Conservation (phyloP, 1,140 invertebrate genomes). For the Hydropsyche tenuis region DNA sequence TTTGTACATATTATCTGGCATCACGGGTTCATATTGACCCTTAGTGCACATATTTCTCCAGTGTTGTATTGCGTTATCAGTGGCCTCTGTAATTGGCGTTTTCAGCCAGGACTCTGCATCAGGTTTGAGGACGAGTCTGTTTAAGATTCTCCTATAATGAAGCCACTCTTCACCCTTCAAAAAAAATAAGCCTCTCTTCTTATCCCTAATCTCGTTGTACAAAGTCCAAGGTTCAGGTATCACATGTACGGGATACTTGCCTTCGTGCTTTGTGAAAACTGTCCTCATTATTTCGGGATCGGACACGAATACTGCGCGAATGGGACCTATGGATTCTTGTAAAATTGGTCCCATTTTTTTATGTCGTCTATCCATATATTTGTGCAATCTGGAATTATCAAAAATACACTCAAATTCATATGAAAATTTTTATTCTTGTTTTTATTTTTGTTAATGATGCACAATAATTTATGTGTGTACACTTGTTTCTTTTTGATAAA, state of each 20-base stretch:
- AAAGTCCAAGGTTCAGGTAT: conserved; percentile 82
- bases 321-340: conserved; percentile 71
- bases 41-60: conserved; percentile 57
- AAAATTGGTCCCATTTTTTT: conserved; percentile 77
- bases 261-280: conserved; percentile 76
- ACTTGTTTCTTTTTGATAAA: too few relatives aligned
- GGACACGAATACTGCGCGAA: conserved; percentile 74
- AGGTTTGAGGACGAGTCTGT: conserved; percentile 72
- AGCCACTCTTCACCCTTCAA: conserved; percentile 87
- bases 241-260: conserved; percentile 78
- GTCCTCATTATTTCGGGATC: conserved; percentile 72
- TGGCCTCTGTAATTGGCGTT: conserved; percentile 61
- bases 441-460: too few relatives aligned
- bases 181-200: conserved; percentile 82
- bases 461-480: too few relatives aligned
- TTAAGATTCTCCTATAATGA: conserved; percentile 71
- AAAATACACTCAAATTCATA: too few relatives aligned
- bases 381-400: conserved; percentile 63
- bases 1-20: conserved; percentile 75
- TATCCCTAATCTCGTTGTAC: conserved; percentile 76
- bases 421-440: too few relatives aligned
- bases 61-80: conserved; percentile 57
- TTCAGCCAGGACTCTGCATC: conserved; percentile 59
- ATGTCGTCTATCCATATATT: conserved; percentile 77
- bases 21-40: conserved; percentile 57